Conservation (phyloP, 1,140 invertebrate genomes). For the Melanaphis sacchari region DNA sequence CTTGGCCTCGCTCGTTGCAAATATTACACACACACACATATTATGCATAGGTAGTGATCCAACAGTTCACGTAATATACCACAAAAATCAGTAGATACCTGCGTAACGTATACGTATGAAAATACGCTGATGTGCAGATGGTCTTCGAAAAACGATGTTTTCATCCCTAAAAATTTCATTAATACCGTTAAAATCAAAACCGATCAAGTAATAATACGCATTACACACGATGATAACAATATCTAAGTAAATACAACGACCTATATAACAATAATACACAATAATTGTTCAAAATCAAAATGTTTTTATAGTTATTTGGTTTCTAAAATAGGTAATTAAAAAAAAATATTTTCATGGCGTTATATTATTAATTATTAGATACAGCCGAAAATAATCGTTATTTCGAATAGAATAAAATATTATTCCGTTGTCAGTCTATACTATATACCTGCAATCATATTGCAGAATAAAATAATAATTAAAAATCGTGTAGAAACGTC, state of each 20-base stretch:
- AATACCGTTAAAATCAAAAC: not conserved
- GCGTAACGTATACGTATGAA: not conserved
- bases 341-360: not conserved
- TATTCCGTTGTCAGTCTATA: not conserved
- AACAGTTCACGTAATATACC: not conserved
- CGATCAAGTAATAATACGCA: not conserved
- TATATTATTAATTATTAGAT: too few relatives aligned
- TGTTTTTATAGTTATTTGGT: too few relatives aligned
- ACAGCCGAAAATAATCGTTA: not conserved
- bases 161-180: not conserved
- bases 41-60: not conserved
- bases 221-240: not conserved
- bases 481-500: conserved; percentile 35
- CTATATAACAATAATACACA: not conserved
- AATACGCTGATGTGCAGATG: not conserved
- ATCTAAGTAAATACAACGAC: not conserved
- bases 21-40: conserved; percentile 4
- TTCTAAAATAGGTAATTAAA: not conserved
- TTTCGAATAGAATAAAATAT: not conserved
- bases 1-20: conserved; percentile 39
- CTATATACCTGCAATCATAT: not conserved
- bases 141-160: not conserved
- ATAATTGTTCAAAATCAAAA: not conserved
- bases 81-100: not conserved
- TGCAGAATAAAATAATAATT: not conserved